Conservation (phyloP, 2,888 invertebrate species). For the Andrena marginata region DNA sequence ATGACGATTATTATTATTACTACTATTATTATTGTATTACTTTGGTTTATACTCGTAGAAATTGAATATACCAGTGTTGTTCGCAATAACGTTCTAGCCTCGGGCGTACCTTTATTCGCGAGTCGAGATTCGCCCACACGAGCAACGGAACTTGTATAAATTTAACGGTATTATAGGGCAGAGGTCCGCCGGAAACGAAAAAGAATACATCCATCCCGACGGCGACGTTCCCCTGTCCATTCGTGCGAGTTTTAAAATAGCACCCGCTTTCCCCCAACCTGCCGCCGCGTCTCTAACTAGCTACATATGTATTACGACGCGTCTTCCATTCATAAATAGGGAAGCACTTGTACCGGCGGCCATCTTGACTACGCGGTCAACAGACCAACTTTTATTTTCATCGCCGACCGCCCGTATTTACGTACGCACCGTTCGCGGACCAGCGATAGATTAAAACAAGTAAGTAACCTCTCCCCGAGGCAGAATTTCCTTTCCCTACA, state of each 20-base stretch:
- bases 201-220: constrained; percentile 44
- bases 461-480: no score
- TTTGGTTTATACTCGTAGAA: constrained; percentile 83
- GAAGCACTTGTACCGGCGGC: constrained; percentile 69
- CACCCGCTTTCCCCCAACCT: constrained; percentile 58
- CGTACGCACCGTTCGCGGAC: not conserved
- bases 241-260: constrained; percentile 72
- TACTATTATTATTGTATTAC: constrained; percentile 68
- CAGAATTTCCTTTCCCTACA: not conserved
- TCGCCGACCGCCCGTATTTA: not conserved
- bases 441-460: not conserved
- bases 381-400: constrained; percentile 40
- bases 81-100: constrained; percentile 74
- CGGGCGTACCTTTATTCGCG: not conserved
- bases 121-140: not conserved
- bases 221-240: constrained; percentile 51
- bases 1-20: constrained; percentile 61
- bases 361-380: constrained; percentile 76
- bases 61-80: constrained; percentile 84
- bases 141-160: not conserved
- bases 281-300: constrained; percentile 24
- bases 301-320: constrained; percentile 64
- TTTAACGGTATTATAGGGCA: not conserved
- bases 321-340: constrained; percentile 80
- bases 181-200: constrained; percentile 28